Evolutionary conservation across 2,113 vertebrate species (phyloP).

Genomic region (Spilogale gracilis): DNA sequence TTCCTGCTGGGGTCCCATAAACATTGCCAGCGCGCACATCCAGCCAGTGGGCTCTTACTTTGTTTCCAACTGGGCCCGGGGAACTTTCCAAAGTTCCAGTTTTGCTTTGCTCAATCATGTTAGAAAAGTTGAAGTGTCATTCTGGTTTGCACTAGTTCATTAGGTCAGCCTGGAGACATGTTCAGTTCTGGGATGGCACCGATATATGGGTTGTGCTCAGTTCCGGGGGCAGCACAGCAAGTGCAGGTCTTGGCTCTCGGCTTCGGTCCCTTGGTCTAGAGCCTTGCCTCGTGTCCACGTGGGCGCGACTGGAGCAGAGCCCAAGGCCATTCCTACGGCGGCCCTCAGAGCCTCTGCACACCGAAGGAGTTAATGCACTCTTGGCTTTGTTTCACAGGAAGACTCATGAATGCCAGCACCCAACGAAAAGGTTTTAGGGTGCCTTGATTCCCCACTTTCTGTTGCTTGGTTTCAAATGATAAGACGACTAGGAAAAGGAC

Average conservation of each 20-base stretch:
- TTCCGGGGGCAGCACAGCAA: background rate
- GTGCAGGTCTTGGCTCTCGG: background rate
- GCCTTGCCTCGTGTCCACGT: background rate
- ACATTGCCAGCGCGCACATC: background rate
- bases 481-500: conserved; percentile 27
- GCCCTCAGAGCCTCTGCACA: background rate
- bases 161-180: conserved; percentile 23
- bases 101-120: conserved; percentile 54
- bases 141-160: conserved; percentile 9
- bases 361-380: background rate
- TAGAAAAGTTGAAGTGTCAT: background rate
- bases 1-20: background rate
- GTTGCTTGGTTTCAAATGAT: background rate
- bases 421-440: conserved; percentile 23
- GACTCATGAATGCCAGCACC: background rate
- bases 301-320: background rate
- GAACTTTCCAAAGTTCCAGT: conserved; percentile 26
- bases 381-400: background rate
- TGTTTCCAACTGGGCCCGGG: background rate
- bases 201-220: conserved; percentile 1
- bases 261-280: background rate
- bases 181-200: conserved; percentile 4
- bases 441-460: background rate
- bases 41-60: background rate
- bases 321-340: background rate